Evolutionary conservation across 2,888 invertebrate species (phyloP).

Genomic region (Proisotoma minuta): DNA sequence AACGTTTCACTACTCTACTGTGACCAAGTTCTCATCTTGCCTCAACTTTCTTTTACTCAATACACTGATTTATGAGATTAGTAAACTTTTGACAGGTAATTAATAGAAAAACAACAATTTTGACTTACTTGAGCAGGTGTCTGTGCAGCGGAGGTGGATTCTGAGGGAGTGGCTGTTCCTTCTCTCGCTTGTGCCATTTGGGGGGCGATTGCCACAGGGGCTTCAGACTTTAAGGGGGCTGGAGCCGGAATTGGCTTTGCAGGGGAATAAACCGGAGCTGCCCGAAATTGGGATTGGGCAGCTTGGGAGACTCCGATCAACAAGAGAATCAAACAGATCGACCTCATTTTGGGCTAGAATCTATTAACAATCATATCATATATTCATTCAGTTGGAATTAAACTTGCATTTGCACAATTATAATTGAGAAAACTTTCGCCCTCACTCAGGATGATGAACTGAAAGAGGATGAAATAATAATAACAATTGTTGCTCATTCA

Average conservation of each 20-base stretch:
- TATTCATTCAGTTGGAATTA: too few species aligned
- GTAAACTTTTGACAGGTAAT: too few species aligned
- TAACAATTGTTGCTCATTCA: too few species aligned
- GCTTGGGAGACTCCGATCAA: conserved; percentile 27
- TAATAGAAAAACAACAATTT: too few species aligned
- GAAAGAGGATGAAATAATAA: too few species aligned
- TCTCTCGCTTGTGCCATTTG: conserved; percentile 33
- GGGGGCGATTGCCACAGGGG: neutral
- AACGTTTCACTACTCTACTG: too few species aligned
- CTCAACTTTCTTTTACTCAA: conserved; percentile 20
- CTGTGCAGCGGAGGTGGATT: neutral
- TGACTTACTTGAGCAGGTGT: neutral
- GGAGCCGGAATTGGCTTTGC: conserved; percentile 11
- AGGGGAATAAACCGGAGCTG: conserved; percentile 38
- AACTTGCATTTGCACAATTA: too few species aligned
- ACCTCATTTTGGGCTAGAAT: too few species aligned
- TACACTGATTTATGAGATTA: too few species aligned
- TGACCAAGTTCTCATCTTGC: conserved; percentile 16
- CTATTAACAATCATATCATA: too few species aligned
- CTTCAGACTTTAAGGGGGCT: conserved; percentile 11
- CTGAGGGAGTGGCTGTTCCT: neutral
- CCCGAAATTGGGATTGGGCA: conserved; percentile 20
- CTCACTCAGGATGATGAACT: too few species aligned
- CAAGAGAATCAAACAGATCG: conserved; percentile 18
- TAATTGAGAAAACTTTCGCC: too few species aligned